Percentiles rank a stretch among this genome's conserved stretches.
phyloP scores from a whole-genome alignment of 2,113 vertebrate genomes.

The Phyllostomus discolor region DNA sequence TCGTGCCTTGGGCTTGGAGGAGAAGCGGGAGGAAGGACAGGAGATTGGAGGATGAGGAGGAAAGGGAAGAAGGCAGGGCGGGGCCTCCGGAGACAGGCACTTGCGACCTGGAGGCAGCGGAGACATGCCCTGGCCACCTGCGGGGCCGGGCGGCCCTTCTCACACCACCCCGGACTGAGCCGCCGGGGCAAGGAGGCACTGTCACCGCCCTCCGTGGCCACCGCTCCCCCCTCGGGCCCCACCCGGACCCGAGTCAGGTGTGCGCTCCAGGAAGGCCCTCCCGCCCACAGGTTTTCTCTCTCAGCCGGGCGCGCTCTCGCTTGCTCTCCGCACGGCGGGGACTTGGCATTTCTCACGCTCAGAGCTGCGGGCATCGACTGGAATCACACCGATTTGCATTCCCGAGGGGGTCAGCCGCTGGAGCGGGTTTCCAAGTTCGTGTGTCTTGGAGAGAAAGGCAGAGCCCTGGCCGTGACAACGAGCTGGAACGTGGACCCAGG shows the following conservation, averaged over 20 bases:
- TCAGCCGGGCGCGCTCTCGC: background rate
- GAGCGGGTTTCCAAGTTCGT: background rate
- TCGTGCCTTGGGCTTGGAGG: background rate
- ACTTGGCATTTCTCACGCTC: background rate
- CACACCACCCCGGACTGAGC: background rate
- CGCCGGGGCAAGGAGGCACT: fast-evolving
- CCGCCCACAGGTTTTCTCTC: fast-evolving
- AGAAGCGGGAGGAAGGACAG: background rate
- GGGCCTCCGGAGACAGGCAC: background rate
- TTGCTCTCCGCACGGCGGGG: background rate
- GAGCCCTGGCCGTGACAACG: background rate
- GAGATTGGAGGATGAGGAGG: fast-evolving
- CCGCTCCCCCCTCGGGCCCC: background rate
- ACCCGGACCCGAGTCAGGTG: fast-evolving
- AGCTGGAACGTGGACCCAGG: background rate
- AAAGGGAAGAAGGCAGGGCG: fast-evolving
- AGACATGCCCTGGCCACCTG: fast-evolving
- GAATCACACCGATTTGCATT: background rate
- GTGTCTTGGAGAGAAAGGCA: background rate
- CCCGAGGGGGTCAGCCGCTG: background rate
- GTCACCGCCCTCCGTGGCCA: fast-evolving
- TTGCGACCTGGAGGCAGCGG: fast-evolving
- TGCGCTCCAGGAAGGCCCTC: background rate
- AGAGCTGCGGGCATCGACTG: background rate
- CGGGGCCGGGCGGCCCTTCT: fast-evolving